Base-by-base conservation (phyloP, 2,888 invertebrate species). In the Dimorphilus gyrociliatus region DNA sequence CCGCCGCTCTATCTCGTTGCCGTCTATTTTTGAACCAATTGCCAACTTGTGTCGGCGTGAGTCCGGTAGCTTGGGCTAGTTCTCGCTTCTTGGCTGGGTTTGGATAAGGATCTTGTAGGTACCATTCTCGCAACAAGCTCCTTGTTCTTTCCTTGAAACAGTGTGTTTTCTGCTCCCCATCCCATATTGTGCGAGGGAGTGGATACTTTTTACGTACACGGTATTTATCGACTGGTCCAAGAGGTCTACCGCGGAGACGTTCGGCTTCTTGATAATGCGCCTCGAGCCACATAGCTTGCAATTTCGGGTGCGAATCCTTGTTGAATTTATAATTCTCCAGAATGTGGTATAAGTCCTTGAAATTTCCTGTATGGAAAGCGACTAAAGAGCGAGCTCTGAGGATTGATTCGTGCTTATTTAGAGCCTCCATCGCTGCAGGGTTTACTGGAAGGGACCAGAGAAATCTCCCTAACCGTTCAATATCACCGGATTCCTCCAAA, bases 121-220 rank as follows among this genome's bases (percentile, higher is more conserved):
- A 97, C 88, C 92, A 94, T 69, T 97, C 94, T 39, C 94, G 69
- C 44, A 97, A 71, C 45, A 92, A 69, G 49, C 85, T 84, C 46
- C 94, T 68, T 55, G 97, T 94, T 42, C 90, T 69, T 67, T 97
- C 69, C 51, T 88, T 88, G 66, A 86, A 88, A 64, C 86, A 88
- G 59, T 88, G 86, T 10, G 84, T 86, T 66, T 86, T 88, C 64
- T 86, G 85, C 55, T 88, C 86, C 27, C 86, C 86, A 63, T 86
- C 86, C 85, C 85, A 86, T 45, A 86, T 86, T 27, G 84, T 86
- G 29, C 81, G 67, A 25, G 85, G 85, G 55, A 85, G 63, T 1
- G 86, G 86, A 54, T 80, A 85, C 73, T 86, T 86, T 72, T 86
- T 86, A 26, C 86, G 68, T 26, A 86, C 85, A 19, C 82, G 70